phyloP scores from a whole-genome alignment of 2,888 invertebrate species.

The Platycheirus albimanus region DNA sequence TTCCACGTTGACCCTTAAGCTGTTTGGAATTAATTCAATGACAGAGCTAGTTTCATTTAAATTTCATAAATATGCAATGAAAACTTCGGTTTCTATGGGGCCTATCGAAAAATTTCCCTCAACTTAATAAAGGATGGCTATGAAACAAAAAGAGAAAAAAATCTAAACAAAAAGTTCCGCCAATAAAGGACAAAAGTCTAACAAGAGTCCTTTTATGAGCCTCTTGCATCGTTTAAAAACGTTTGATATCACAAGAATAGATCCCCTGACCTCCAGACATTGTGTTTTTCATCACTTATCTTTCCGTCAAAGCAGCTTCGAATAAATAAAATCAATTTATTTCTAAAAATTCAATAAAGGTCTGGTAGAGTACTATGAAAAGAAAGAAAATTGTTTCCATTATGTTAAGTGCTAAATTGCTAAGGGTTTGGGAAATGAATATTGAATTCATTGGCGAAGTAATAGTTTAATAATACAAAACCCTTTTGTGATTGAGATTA shows the following conservation, averaged over 20 bases:
- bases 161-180: background rate
- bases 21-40: conserved; percentile 49
- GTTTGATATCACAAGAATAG: background rate
- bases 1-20: conserved; percentile 35
- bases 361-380: background rate
- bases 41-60: conserved; percentile 36
- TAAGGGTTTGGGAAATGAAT: background rate
- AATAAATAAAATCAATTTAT: conserved; percentile 11
- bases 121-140: background rate
- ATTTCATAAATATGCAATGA: conserved; percentile 60
- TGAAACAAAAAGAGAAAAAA: background rate
- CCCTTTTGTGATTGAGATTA: too few relatives aligned
- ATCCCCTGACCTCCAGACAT: background rate
- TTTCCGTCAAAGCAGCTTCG: background rate
- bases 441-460: too few relatives aligned
- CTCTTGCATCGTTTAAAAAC: background rate
- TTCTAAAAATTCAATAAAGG: conserved; percentile 7
- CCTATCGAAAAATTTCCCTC: background rate
- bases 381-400: background rate
- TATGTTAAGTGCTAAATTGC: conserved; percentile 1
- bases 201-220: background rate
- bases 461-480: too few relatives aligned
- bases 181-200: background rate
- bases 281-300: background rate
- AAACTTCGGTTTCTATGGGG: background rate